Base-by-base conservation (phyloP, 2,113 vertebrate genomes). In the Mesoclemmys tuberculata region DNA sequence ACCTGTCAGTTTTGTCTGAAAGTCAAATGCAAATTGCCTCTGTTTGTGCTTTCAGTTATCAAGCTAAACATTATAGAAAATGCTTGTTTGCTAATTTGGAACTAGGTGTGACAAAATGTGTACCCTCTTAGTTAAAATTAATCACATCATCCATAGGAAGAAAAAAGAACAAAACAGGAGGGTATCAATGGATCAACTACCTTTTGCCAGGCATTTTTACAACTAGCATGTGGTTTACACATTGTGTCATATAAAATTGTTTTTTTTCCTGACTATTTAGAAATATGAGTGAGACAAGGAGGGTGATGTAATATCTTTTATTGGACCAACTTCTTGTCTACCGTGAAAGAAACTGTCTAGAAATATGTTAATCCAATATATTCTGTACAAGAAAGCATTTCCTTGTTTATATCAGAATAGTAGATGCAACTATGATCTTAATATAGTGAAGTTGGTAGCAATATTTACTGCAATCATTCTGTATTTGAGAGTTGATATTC, bases 1-100 rank as follows among this genome's bases (percentile, higher is more conserved):
- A 84, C 11, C 13, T 64, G 24, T 86, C 48, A 48, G 6, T 92
- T 85, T 92, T 41, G 9, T 95, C 58, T 95, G 56, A 93, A 97
- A 94, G 38, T 94, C 82, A 94, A 95, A 94, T 75, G 80, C 7
- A 91, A 82, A 92, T 95, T 95, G 16, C 5, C 2, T 74, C 5
- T 90, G 22, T 85, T 81, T 88, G n/a, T 91, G 10, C 5, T 87
- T 91, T 93, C 82, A 13, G 8, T 95, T 77, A 84, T 82, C 54
- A 82, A 9, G 31, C 90, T 82, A 8, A 86, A 64, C 6, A 18
- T 27, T 4, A 26, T 68, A 85, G 26, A 92, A 86, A 85, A 93
- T 51, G 68, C 87, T 54, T 24, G 83, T 2, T 8, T 90, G 19
- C 10, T 84, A 6, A 77, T 87, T 82, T 94, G 27, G 35, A 77